Evolutionary conservation across 2,113 vertebrate species (phyloP), one percentile per base, ranked within the genome.

Genomic region (Pholis gunnellus): DNA sequence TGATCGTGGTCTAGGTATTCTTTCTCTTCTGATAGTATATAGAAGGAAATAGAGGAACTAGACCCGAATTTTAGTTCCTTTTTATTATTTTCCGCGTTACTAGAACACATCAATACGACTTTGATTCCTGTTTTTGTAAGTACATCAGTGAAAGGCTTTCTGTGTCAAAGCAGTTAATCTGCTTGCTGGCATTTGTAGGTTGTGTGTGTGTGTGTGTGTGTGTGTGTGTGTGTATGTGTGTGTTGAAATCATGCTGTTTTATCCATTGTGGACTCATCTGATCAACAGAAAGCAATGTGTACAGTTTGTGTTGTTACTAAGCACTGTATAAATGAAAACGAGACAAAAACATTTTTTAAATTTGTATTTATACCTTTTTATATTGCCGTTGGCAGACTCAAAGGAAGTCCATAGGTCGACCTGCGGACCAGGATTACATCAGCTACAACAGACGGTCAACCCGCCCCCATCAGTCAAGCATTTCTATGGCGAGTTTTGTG

Each of bases 401-500:
- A 20, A 64, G 77, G 31, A 90, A 68, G 64, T 29, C 15, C 31
- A 54, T 20, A 70, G 56, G 36, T 46, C 78, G 27, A 63, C 52
- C 29, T 20, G 0, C 1, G 0, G 1, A 50, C 0, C 2, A 54
- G 83, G 38, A 82, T 42, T 9, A 11, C 1, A 75, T 70, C 84
- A 72, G 0, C 17, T 84, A 6, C 77, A 68, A 52, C 42, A 82
- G 59, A 60, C 25, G 8, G 10, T 18, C 27, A 72, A 10, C 48
- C 27, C 27, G 0, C 2, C 68, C 1, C 14, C 61, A 18, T 42
- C 72, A 73, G 44, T 83, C 27, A 92, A 81, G 56, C 59, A 72
- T 22, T 87, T 94, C 50, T 84, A 87, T 72, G 95, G 95, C 95
- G 77, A 78, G 78, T 89, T 67, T 72, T 64, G 9, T 9, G 4